Evolutionary conservation across 2,113 vertebrate species (phyloP), one percentile per base, ranked within the genome.

Genomic region (Onychorhynchus coronatus): DNA sequence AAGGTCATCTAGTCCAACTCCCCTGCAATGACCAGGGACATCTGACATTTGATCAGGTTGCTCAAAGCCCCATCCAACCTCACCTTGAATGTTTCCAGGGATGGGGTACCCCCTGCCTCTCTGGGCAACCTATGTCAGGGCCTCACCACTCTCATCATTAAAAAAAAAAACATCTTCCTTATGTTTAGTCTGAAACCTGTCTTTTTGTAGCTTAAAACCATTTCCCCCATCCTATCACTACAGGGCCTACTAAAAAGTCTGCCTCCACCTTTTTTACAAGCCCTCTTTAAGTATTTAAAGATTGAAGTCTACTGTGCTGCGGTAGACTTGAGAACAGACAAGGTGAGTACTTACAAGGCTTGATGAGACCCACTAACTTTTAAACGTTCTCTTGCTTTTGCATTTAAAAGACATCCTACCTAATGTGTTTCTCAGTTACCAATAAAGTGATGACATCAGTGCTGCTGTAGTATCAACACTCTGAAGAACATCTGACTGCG

Each of bases 101-200:
- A 23, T 42, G 42, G 7, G n/a, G 3, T 14, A 46, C 4, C 10
- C 4, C 3, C 16, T 7, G 42, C 18, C 5, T 53, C 25, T 35
- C 55, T 39, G 24, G 31, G n/a, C 3, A 53, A 24, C 14, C 14
- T 42, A 3, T 11, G 4, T 30, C n/a, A 53, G 20, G 1, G 8
- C 5, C 2, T 63, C n/a, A 73, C 3, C 1, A 61, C 10, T 7
- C 3, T 61, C n/a, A 23, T 6, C 0, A 3, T 53, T n/a, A n/a
- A n/a, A 8, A 56, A 33, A 56, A 63, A 59, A 42, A 39, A 2
- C 3, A 24, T 33, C 24, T 30, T 61, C 11, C 12, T 58, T 27
- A n/a, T 9, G 0, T 14, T 9, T 23, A 31, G 23, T 28, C 20
- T 23, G 10, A 47, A 68, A 73, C 8, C 9, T 42, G 20, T 3